Conservation (phyloP, 2,797 vertebrate genomes). For the Takifugu ocellatus region DNA sequence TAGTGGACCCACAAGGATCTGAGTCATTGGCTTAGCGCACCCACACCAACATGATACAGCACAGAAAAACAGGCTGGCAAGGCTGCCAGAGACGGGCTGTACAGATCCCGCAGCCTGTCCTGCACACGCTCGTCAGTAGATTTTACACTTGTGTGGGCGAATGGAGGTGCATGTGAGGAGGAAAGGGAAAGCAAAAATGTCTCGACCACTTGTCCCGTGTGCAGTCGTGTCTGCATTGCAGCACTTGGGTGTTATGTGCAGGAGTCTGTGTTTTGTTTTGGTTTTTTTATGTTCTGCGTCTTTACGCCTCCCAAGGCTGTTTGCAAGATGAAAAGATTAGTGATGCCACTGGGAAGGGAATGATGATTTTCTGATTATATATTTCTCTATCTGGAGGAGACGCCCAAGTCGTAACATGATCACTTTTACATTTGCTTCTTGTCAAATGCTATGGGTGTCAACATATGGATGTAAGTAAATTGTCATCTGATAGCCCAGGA, state of each 20-base stretch:
- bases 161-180: slow-evolving; percentile 28
- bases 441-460: slow-evolving; percentile 34
- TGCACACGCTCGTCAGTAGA: slow-evolving; percentile 23
- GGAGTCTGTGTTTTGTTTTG: slow-evolving; percentile 39
- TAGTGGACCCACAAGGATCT: slow-evolving; percentile 62
- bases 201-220: slow-evolving; percentile 49
- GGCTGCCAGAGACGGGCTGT: slow-evolving; percentile 53
- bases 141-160: slow-evolving; percentile 62
- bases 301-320: slow-evolving; percentile 55
- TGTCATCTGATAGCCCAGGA: slow-evolving; percentile 26
- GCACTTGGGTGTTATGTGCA: slow-evolving; percentile 38
- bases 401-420: slow-evolving; percentile 48
- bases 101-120: slow-evolving; percentile 22
- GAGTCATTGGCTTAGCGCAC: slow-evolving; percentile 62
- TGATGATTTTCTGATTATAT: slow-evolving; percentile 64
- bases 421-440: slow-evolving; percentile 55
- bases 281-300: slow-evolving; percentile 52
- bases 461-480: slow-evolving; percentile 34
- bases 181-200: slow-evolving; percentile 6
- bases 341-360: slow-evolving; percentile 46
- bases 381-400: slow-evolving; percentile 50
- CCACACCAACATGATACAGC: slow-evolving; percentile 61
- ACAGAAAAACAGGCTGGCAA: slow-evolving; percentile 56
- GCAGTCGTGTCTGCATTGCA: slow-evolving; percentile 71
- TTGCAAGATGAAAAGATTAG: slow-evolving; percentile 67